phyloP scores from a whole-genome alignment of 2,797 vertebrate genomes.

The Eulemur rubriventer region DNA sequence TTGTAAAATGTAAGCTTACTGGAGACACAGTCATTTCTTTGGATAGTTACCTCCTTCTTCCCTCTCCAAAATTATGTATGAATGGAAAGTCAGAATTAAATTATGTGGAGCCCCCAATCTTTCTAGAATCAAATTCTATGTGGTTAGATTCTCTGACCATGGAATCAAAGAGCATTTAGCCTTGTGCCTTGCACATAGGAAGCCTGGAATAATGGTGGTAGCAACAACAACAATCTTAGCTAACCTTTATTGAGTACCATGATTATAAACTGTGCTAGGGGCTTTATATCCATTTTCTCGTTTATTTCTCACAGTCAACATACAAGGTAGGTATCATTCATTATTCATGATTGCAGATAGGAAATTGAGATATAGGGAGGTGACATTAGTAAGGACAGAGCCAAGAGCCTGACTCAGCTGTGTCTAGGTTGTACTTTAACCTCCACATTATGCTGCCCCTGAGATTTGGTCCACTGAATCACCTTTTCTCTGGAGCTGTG shows the following conservation, averaged over 20 bases:
- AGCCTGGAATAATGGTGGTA: not conserved
- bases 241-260: not conserved
- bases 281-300: not conserved
- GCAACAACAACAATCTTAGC: not conserved
- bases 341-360: not conserved
- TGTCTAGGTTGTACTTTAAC: not conserved
- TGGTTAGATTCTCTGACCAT: not conserved
- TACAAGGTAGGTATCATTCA: not conserved
- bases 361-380: not conserved
- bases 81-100: not conserved
- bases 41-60: slow-evolving; percentile 16
- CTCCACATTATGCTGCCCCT: not conserved
- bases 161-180: not conserved
- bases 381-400: not conserved
- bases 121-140: slow-evolving; percentile 45
- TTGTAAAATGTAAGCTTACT: slow-evolving; percentile 28
- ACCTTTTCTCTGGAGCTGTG: not conserved
- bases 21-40: slow-evolving; percentile 18
- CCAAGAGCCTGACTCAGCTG: not conserved
- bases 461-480: not conserved
- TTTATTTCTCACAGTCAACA: not conserved
- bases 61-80: not conserved
- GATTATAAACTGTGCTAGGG: not conserved
- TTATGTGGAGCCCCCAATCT: not conserved
- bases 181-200: not conserved